Conservation (phyloP, 1,140 invertebrate genomes). For the Anadara kagoshimensis region DNA sequence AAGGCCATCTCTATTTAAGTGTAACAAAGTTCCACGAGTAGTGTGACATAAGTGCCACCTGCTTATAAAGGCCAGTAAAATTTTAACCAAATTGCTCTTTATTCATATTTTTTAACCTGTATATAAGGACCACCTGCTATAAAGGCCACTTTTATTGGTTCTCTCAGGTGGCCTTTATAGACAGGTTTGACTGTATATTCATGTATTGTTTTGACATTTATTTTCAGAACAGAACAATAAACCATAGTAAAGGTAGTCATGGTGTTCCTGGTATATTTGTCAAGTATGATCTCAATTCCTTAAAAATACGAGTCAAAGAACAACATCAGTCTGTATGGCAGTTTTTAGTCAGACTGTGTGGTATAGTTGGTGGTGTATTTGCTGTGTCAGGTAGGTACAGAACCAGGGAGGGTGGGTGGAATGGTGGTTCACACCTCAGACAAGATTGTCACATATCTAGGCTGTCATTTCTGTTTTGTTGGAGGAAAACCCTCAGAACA, state of each 20-base stretch:
- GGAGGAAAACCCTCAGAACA: background rate
- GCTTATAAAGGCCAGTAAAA: too few species aligned
- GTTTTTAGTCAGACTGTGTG: conserved; percentile 90
- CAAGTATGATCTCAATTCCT: conserved; percentile 90
- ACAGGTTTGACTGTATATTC: too few species aligned
- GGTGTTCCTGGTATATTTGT: conserved; percentile 95
- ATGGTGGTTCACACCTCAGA: too few species aligned
- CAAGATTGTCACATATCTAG: background rate
- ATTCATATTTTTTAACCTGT: too few species aligned
- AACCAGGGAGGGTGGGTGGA: background rate
- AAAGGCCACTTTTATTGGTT: too few species aligned
- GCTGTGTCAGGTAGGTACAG: conserved; percentile 78
- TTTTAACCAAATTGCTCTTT: too few species aligned
- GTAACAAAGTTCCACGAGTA: too few species aligned
- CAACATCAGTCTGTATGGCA: conserved; percentile 84
- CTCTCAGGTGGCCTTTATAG: too few species aligned
- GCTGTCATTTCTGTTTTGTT: background rate
- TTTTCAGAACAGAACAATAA: conserved; percentile 81
- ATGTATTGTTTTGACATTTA: background rate
- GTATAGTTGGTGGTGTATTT: conserved; percentile 93
- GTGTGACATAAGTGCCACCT: too few species aligned
- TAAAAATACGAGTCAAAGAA: conserved; percentile 90
- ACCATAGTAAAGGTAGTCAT: conserved; percentile 87
- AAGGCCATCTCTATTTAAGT: too few species aligned
- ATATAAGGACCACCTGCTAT: too few species aligned